Evolutionary conservation across 2,888 invertebrate species (phyloP).

Genomic region (Philereme transversata): DNA sequence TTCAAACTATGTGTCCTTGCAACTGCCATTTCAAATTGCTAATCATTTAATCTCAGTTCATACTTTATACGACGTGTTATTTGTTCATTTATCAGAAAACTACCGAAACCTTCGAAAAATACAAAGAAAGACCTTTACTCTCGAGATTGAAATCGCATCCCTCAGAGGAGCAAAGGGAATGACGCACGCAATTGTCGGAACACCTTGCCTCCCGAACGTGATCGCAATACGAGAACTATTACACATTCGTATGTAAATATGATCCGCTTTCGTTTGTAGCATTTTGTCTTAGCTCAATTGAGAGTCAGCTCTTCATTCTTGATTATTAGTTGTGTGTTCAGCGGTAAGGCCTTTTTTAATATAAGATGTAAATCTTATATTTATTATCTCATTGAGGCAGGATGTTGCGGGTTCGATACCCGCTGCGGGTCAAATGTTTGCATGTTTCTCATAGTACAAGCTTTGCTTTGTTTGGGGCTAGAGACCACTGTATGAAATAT

Average conservation of each 20-base stretch:
- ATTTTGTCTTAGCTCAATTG: conserved; percentile 12
- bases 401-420: no score
- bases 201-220: conserved; percentile 25
- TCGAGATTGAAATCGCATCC: conserved; percentile 28
- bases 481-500: no score
- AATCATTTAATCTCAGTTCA: no score
- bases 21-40: no score
- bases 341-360: no score
- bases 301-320: not conserved
- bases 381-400: no score
- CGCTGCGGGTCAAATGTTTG: no score
- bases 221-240: conserved; percentile 27
- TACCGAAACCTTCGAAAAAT: not conserved
- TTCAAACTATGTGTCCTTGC: no score
- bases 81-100: not conserved
- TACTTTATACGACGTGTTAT: no score
- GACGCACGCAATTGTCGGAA: conserved; percentile 27
- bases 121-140: conserved; percentile 19
- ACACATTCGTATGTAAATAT: conserved; percentile 39
- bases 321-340: not conserved
- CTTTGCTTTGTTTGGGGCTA: no score
- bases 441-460: no score
- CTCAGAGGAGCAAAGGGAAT: conserved; percentile 5
- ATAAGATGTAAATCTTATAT: no score
- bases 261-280: conserved; percentile 25